A percentile compares a stretch with the other conserved stretches of the same genome.
Evolutionary conservation across 2,888 invertebrate genomes (phyloP).

Genomic region (Chalcosyrphus nemorum): DNA sequence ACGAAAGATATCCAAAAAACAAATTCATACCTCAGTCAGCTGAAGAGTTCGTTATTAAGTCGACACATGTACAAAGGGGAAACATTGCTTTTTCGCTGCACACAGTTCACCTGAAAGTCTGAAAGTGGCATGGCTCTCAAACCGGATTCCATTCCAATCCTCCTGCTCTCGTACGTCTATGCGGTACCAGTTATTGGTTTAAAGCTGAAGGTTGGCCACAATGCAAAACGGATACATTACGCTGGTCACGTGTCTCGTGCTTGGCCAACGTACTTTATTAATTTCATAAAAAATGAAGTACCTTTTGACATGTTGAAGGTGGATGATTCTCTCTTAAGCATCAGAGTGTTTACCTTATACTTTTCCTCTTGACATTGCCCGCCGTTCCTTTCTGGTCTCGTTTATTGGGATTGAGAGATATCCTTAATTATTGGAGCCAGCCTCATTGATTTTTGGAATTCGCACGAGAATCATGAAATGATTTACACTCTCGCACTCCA

Average conservation of each 20-base stretch:
- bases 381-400: not conserved
- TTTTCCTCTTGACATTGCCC: constrained; percentile 6
- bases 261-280: constrained; percentile 80
- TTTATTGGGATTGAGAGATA: constrained; percentile 63
- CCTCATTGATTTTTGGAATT: constrained; percentile 51
- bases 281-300: constrained; percentile 80
- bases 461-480: constrained; percentile 64
- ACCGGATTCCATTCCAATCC: constrained; percentile 37
- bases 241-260: constrained; percentile 80
- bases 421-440: constrained; percentile 57
- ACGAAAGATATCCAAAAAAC: constrained; percentile 77
- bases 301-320: constrained; percentile 75
- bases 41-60: constrained; percentile 73
- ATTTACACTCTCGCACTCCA: constrained; percentile 70
- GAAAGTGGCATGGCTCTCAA: constrained; percentile 76
- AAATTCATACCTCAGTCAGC: constrained; percentile 73
- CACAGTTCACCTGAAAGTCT: constrained; percentile 78
- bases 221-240: constrained; percentile 81
- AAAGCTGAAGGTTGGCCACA: constrained; percentile 73
- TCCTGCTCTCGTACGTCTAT: constrained; percentile 20
- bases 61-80: constrained; percentile 30
- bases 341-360: constrained; percentile 47
- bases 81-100: constrained; percentile 5
- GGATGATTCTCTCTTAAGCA: constrained; percentile 35
- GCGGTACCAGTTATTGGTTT: constrained; percentile 73